Evolutionary conservation across 2,113 vertebrate species (phyloP), one percentile per base, ranked within the genome.

Genomic region (Pao palembangensis): DNA sequence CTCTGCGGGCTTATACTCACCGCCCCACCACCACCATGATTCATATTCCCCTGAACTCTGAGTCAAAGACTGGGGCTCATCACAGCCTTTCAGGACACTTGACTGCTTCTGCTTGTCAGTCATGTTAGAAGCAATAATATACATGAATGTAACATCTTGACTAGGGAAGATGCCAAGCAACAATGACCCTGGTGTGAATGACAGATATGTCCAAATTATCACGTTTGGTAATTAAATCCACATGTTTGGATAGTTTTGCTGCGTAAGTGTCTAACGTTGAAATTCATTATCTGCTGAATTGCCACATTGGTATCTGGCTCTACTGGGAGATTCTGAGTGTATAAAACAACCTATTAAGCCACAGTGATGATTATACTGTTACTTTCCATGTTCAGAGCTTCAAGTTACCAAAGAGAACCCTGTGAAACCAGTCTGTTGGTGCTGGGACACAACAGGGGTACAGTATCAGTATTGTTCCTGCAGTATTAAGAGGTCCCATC

Each of bases 401-500:
- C 17, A 43, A 70, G 60, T 43, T 67, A 68, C 65, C 67, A 77
- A 76, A 65, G 55, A 28, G 28, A 21, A 64, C 16, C 17, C 19
- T 58, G 56, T 74, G 58, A 44, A 14, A 50, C 50, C 57, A 53
- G 20, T 54, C 64, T 63, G 53, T 48, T 55, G 50, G 68, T 46
- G 44, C 51, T 55, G 34, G 66, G 64, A 48, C 55, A 57, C 23
- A 67, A 56, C 56, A 19, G 58, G 67, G 66, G 58, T 71, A 88
- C 80, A 88, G 75, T 80, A 60, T 61, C 34, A 69, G 80, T 77
- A 79, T 86, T 85, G 84, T 86, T 83, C 53, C 69, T 83, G 67
- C 64, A 61, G 64, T 76, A 73, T 78, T 80, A 71, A 79, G 20
- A 63, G 75, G 69, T 86, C 83, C 82, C 84, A 66, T 63, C 43